Evolutionary conservation across 2,888 invertebrate genomes (phyloP).

Genomic region (Melanostoma mellinum): DNA sequence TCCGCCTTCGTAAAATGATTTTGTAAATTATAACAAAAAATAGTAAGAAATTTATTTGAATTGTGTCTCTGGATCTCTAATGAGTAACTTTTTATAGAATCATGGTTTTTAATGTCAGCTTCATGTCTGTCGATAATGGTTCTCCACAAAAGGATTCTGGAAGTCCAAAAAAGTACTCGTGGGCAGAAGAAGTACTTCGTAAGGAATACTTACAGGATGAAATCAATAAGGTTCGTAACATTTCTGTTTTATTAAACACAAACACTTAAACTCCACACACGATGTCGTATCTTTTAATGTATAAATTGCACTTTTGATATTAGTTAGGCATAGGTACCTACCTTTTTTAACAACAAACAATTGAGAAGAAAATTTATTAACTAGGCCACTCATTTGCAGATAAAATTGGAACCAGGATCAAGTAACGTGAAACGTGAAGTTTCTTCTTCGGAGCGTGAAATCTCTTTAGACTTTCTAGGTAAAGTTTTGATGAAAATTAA

Average conservation of each 20-base stretch:
- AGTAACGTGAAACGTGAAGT: constrained; percentile 68
- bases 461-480: constrained; percentile 76
- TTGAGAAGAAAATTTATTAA: neutral
- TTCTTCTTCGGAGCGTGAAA: constrained; percentile 75
- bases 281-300: neutral
- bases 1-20: too few species aligned
- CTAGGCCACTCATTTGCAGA: too few species aligned
- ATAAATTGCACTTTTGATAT: too few species aligned
- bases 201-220: constrained; percentile 73
- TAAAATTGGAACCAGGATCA: constrained; percentile 22
- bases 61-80: too few species aligned
- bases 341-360: too few species aligned
- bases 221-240: constrained; percentile 39
- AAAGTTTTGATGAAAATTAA: neutral
- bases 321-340: too few species aligned
- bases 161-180: constrained; percentile 73
- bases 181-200: constrained; percentile 77
- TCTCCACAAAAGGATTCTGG: constrained; percentile 51
- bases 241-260: neutral
- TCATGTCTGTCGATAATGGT: constrained; percentile 56
- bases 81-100: constrained; percentile 23
- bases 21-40: too few species aligned
- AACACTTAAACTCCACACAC: constrained; percentile 20
- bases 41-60: too few species aligned
- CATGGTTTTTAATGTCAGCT: constrained; percentile 56